phyloP scores from a whole-genome alignment of 2,113 vertebrate genomes.

The Hydrochoerus hydrochaeris region DNA sequence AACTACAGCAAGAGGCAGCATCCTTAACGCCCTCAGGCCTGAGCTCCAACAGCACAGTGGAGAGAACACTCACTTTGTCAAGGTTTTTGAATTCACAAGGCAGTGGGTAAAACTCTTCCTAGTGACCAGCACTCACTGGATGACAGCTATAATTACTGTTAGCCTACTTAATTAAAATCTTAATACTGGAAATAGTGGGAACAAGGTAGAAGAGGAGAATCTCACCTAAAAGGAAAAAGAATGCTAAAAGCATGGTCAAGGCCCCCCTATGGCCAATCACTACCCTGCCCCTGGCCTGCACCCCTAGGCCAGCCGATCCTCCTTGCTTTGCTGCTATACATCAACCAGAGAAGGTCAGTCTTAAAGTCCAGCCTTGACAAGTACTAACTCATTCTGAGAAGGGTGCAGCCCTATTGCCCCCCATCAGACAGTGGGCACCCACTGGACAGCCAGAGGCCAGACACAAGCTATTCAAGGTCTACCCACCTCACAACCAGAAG shows the following conservation, averaged over 20 bases:
- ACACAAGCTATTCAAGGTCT: conserved; percentile 50
- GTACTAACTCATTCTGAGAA: conserved; percentile 79
- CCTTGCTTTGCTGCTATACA: neutral
- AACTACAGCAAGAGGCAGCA: neutral
- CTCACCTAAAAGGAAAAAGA: neutral
- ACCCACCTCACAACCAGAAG: neutral
- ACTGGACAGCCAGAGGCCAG: conserved; percentile 63
- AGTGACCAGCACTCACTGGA: neutral
- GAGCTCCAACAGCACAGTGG: neutral
- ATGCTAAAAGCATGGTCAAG: neutral
- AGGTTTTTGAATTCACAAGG: neutral
- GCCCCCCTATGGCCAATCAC: neutral
- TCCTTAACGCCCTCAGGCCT: neutral
- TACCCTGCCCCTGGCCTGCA: neutral
- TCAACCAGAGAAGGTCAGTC: conserved; percentile 47
- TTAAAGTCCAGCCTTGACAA: conserved; percentile 72
- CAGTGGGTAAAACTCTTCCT: neutral
- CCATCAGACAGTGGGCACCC: conserved; percentile 75
- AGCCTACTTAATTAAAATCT: conserved; percentile 29
- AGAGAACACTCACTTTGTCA: neutral
- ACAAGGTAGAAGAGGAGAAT: neutral
- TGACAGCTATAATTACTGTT: neutral
- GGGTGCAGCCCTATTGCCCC: conserved; percentile 61
- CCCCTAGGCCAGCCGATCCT: neutral
- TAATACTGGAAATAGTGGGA: neutral